Evolutionary conservation across 2,888 invertebrate species (phyloP).

Genomic region (Netelia melanura): DNA sequence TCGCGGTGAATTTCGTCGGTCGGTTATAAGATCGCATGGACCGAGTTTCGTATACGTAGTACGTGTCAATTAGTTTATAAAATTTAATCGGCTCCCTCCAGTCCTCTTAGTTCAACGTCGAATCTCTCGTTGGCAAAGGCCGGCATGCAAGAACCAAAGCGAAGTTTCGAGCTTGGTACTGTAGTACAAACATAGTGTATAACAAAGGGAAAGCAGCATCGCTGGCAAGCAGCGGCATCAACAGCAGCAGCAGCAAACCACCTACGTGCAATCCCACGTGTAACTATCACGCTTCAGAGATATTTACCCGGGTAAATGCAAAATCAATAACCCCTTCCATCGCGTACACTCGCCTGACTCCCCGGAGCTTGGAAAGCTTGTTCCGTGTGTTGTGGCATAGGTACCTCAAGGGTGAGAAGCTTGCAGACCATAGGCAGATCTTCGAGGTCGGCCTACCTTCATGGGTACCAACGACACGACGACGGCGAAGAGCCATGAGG

Average conservation of each 20-base stretch:
- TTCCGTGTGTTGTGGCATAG: constrained; percentile 40
- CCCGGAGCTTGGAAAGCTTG: constrained; percentile 51
- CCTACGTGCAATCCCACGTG: constrained; percentile 80
- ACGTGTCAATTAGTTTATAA: constrained; percentile 53
- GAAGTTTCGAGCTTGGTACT: constrained; percentile 52
- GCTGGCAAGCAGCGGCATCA: constrained; percentile 33
- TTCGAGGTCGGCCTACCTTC: constrained; percentile 74
- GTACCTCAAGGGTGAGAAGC: constrained; percentile 58
- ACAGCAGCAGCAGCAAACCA: constrained; percentile 45
- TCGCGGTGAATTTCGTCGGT: no score
- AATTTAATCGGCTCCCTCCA: constrained; percentile 61
- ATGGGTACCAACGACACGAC: constrained; percentile 10
- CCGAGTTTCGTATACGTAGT: neutral
- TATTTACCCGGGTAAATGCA: constrained; percentile 82
- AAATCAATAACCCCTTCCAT: constrained; percentile 81
- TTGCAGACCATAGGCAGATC: constrained; percentile 69
- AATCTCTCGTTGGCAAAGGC: constrained; percentile 70
- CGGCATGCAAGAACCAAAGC: constrained; percentile 48
- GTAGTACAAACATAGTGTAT: constrained; percentile 15
- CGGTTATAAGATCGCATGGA: no score
- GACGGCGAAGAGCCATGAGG: constrained; percentile 65
- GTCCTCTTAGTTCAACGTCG: constrained; percentile 68
- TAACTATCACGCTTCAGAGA: constrained; percentile 83
- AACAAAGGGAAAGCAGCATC: constrained; percentile 47
- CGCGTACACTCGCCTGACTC: constrained; percentile 70